phyloP scores from a whole-genome alignment of 2,888 invertebrate species.

The Hydropsyche betteni region DNA sequence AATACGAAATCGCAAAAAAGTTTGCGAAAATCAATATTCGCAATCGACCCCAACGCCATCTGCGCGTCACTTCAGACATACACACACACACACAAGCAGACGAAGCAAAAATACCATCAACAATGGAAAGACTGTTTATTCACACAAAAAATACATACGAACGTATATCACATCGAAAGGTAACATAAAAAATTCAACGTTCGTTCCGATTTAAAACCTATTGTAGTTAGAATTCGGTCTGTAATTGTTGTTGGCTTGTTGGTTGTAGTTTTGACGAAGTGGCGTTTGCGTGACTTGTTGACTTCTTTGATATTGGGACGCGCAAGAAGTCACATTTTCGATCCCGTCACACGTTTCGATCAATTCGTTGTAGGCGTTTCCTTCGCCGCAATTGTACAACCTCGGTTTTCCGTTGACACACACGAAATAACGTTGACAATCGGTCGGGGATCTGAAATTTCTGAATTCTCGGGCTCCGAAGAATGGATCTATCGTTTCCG shows the following conservation, averaged over 20 bases:
- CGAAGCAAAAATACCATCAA: background rate
- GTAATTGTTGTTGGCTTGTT: background rate
- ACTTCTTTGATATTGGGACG: constrained; percentile 55
- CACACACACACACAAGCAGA: background rate
- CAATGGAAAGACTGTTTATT: too few species aligned
- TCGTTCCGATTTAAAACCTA: constrained; percentile 4
- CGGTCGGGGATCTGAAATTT: constrained; percentile 62
- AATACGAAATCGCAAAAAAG: too few species aligned
- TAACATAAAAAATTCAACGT: background rate
- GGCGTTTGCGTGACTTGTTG: background rate
- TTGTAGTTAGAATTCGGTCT: background rate
- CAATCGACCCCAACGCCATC: too few species aligned
- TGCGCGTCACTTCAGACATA: background rate
- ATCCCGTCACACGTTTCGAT: constrained; percentile 77
- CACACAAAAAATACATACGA: too few species aligned
- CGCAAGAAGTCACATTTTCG: constrained; percentile 81
- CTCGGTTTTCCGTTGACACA: constrained; percentile 80
- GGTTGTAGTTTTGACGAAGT: background rate
- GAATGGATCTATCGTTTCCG: constrained; percentile 59
- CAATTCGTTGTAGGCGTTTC: constrained; percentile 79
- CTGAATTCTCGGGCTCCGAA: constrained; percentile 61
- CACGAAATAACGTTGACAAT: constrained; percentile 82
- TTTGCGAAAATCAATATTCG: too few species aligned
- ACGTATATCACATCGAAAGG: too few species aligned
- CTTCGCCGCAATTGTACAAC: constrained; percentile 78